Percentiles rank a stretch among this genome's conserved stretches.
Evolutionary conservation across 2,888 invertebrate species (phyloP).

Genomic region (Cacoxenus indagator): DNA sequence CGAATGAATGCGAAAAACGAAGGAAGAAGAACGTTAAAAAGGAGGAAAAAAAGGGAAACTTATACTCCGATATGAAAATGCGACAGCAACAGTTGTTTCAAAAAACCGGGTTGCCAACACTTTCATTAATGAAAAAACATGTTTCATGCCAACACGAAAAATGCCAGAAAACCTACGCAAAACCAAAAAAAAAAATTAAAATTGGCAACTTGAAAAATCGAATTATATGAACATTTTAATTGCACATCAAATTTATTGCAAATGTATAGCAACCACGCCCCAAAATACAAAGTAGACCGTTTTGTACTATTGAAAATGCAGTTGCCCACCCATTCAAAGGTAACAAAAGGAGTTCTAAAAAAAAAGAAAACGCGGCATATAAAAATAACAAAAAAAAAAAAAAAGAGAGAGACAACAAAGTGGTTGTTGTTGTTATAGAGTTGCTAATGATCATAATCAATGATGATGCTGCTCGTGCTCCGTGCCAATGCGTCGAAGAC

Average conservation of each 20-base stretch:
- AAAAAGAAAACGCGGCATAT: no score
- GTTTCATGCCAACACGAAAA: conserved; percentile 30
- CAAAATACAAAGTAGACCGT: no score
- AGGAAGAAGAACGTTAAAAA: neutral
- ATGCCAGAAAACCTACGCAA: conserved; percentile 45
- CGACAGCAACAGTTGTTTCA: conserved; percentile 36
- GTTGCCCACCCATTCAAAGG: neutral
- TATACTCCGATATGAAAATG: conserved; percentile 43
- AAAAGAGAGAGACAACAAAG: neutral
- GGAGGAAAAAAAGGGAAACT: conserved; percentile 19
- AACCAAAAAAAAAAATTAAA: conserved; percentile 6
- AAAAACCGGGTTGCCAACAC: conserved; percentile 16
- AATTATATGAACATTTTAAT: conserved; percentile 3
- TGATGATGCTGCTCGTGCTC: neutral
- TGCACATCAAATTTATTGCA: conserved; percentile 4
- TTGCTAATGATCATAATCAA: neutral
- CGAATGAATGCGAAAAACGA: no score
- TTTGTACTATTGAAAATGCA: no score
- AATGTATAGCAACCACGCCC: conserved; percentile 23
- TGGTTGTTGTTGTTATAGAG: neutral
- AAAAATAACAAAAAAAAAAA: neutral
- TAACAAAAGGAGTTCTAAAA: no score
- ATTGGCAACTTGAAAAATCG: neutral
- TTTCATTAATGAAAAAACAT: conserved; percentile 12
- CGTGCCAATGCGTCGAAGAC: no score